Base-by-base conservation (phyloP, 2,113 vertebrate genomes). In the Anguilla rostrata region DNA sequence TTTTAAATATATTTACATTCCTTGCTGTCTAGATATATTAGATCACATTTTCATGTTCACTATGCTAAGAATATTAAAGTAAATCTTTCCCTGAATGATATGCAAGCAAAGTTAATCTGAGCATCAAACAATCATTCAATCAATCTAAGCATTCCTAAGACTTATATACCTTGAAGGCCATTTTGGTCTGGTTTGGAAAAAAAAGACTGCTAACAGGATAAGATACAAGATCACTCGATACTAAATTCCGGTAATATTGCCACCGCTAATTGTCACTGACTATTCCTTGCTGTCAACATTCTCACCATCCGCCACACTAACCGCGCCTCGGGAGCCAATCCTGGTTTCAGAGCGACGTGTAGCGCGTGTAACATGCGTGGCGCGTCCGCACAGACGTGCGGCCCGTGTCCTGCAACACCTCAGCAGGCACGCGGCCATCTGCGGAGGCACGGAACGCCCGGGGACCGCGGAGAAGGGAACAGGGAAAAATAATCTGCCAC, bases 1-100 rank as follows among this genome's bases (percentile, higher is more conserved):
- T 49, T 57, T 79, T 29, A 57, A 56, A 85, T 57, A 81, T 11
- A 18, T 20, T 39, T 80, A 81, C 84, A 85, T 80, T 85, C 75
- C 75, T 85, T 81, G 39, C 75, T 81, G 66, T 78, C 40, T 84
- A 29, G 22, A n/a, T 60, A 84, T 71, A 63, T 53, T 53, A 53
- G 11, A 66, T 75, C n/a, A 29, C 71, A 12, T 75, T 34, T 75
- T 34, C 34, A 34, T 34, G 41, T 84, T 49, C 66, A 15, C 9
- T 53, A 84, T 78, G 66, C 46, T 53, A 84, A 84, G 26, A 84
- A 39, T 22, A 22, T 66, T 66, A 66, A 66, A 66, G 60, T 66
- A 66, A 66, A 66, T 66, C 18, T 84, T 46, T 84, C 63, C 71
- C 41, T 84, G n/a, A 46, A 78, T 78, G 71, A 75, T 75, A 75